Conservation (phyloP, 2,113 vertebrate species). For the Todiramphus saurophagus region DNA sequence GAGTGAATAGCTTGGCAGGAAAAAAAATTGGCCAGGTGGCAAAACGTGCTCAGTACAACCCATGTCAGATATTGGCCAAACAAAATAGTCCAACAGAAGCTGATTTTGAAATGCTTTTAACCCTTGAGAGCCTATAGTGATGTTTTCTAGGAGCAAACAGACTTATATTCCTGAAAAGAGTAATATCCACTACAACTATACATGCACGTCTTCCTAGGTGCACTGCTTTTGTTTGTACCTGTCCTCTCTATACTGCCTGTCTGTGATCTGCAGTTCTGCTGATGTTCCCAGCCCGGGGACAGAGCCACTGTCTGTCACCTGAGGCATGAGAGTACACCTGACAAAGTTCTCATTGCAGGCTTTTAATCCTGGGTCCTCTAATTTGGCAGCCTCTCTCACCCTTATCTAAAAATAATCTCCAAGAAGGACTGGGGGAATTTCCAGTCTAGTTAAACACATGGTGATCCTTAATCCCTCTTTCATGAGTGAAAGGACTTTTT, state of each 20-base stretch:
- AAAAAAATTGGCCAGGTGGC: conserved; percentile 72
- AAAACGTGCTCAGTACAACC: conserved; percentile 64
- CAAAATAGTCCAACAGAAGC: conserved; percentile 66
- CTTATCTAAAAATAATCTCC: neutral
- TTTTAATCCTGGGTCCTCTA: neutral
- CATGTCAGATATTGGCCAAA: conserved; percentile 69
- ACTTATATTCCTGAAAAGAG: neutral
- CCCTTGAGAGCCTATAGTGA: neutral
- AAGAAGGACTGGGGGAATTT: neutral
- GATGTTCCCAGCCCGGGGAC: neutral
- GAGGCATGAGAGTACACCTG: neutral
- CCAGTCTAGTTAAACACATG: neutral
- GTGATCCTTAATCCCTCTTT: neutral
- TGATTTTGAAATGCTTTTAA: conserved; percentile 50
- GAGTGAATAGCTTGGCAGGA: conserved; percentile 74
- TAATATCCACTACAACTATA: neutral
- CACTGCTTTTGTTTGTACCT: neutral
- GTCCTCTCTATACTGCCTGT: neutral
- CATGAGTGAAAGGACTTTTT: neutral
- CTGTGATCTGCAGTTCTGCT: neutral
- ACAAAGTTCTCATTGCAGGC: neutral
- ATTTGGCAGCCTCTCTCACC: neutral
- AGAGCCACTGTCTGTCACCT: neutral
- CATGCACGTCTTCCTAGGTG: neutral
- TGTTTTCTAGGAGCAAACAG: neutral